Conservation (phyloP, 2,797 vertebrate species). For the Poeciliopsis infans region DNA sequence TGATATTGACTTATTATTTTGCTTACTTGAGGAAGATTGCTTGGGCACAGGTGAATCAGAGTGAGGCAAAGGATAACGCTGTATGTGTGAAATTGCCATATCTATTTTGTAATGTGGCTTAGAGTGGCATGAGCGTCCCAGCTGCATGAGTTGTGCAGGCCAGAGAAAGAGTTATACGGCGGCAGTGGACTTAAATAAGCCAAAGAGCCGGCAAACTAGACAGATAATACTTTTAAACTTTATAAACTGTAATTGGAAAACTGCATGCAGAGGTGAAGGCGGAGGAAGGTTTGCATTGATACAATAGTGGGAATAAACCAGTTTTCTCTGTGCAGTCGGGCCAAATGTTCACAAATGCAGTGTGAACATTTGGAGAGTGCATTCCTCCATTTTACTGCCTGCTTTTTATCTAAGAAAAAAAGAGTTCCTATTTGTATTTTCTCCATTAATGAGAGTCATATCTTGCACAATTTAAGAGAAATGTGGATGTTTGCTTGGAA, state of each 20-base stretch:
- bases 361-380: too few species aligned
- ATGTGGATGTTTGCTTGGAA: not conserved
- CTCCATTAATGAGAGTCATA: not conserved
- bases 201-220: constrained; percentile 55
- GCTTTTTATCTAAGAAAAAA: not conserved
- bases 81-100: constrained; percentile 72
- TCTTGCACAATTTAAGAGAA: not conserved
- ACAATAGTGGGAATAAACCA: constrained; percentile 13
- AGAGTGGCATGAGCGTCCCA: constrained; percentile 60
- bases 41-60: constrained; percentile 77
- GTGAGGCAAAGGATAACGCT: constrained; percentile 69
- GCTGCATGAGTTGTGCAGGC: constrained; percentile 51
- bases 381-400: not conserved
- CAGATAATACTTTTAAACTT: constrained; percentile 72
- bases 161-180: constrained; percentile 22
- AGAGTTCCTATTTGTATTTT: not conserved
- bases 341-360: not conserved
- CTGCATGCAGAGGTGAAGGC: constrained; percentile 30
- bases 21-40: constrained; percentile 79
- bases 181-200: constrained; percentile 59
- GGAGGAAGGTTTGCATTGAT: constrained; percentile 27
- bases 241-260: constrained; percentile 73
- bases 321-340: not conserved
- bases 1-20: constrained; percentile 80
- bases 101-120: constrained; percentile 71